Conservation (phyloP, 2,888 invertebrate genomes). For the Nephrotoma flavescens region DNA sequence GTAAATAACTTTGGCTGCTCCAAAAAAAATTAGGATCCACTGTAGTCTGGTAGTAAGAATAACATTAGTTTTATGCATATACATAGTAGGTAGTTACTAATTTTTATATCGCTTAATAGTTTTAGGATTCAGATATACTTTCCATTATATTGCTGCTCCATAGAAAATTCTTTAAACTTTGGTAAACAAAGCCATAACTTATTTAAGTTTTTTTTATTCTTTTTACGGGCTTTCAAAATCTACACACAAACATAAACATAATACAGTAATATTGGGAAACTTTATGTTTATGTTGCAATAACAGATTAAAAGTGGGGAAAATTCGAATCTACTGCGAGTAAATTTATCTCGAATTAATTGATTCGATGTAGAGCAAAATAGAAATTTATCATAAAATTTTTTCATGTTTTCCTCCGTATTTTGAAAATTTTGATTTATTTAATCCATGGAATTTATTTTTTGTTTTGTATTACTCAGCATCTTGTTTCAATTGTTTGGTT, state of each 20-base stretch:
- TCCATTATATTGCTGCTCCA: neutral
- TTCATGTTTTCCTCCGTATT: neutral
- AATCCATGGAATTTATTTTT: neutral
- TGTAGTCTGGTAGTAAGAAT: neutral
- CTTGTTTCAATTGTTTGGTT: neutral
- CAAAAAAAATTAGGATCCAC: neutral
- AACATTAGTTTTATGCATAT: neutral
- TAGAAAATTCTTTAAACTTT: neutral
- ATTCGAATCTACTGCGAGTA: neutral
- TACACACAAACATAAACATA: neutral
- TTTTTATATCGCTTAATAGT: neutral
- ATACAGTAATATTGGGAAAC: neutral
- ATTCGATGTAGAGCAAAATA: neutral
- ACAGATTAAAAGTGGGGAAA: neutral
- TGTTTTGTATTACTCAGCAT: neutral
- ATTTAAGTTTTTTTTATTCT: neutral
- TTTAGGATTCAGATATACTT: neutral
- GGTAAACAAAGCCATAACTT: neutral
- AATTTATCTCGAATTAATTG: neutral
- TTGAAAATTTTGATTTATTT: neutral
- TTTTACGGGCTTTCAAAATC: neutral
- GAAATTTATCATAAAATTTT: neutral
- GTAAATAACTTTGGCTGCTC: neutral
- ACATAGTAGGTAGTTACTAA: neutral
- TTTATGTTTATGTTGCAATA: neutral